phyloP scores from a whole-genome alignment of 2,797 vertebrate genomes.

The Hyperoplus immaculatus region DNA sequence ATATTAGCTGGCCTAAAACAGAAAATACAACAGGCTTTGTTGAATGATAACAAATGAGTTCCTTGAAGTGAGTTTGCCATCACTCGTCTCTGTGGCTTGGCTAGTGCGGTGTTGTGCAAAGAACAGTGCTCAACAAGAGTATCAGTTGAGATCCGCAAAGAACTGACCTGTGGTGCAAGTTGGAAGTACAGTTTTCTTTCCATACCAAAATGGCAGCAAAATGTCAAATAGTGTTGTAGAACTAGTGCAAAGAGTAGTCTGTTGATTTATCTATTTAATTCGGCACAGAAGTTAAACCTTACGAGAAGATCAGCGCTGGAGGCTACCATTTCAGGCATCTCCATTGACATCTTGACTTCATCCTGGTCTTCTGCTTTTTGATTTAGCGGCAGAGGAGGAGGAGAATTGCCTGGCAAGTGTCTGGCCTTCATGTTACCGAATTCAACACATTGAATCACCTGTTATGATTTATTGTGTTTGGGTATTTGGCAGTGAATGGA shows the following conservation, averaged over 20 bases:
- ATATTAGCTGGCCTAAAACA: constrained; percentile 42
- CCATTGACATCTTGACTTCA: constrained; percentile 72
- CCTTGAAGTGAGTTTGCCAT: constrained; percentile 7
- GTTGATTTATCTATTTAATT: constrained; percentile 43
- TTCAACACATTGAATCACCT: constrained; percentile 81
- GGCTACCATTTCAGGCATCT: constrained; percentile 58
- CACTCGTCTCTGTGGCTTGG: not conserved
- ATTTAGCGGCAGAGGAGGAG: constrained; percentile 66
- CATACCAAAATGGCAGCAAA: constrained; percentile 21
- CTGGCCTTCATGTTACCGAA: constrained; percentile 71
- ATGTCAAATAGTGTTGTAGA: constrained; percentile 32
- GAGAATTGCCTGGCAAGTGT: constrained; percentile 72
- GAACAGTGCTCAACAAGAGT: constrained; percentile 20
- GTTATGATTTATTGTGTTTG: constrained; percentile 83
- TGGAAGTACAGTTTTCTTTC: constrained; percentile 6
- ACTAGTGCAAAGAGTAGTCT: constrained; percentile 25
- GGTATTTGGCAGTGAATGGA: constrained; percentile 76
- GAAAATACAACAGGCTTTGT: constrained; percentile 23
- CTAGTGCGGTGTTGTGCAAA: constrained; percentile 31
- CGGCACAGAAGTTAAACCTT: constrained; percentile 20
- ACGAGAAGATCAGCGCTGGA: constrained; percentile 35
- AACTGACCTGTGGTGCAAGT: constrained; percentile 1
- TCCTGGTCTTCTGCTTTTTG: constrained; percentile 62
- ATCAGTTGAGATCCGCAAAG: constrained; percentile 5
- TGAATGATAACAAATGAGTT: constrained; percentile 32